phyloP scores from a whole-genome alignment of 2,113 vertebrate species.

The Sylvietta virens region DNA sequence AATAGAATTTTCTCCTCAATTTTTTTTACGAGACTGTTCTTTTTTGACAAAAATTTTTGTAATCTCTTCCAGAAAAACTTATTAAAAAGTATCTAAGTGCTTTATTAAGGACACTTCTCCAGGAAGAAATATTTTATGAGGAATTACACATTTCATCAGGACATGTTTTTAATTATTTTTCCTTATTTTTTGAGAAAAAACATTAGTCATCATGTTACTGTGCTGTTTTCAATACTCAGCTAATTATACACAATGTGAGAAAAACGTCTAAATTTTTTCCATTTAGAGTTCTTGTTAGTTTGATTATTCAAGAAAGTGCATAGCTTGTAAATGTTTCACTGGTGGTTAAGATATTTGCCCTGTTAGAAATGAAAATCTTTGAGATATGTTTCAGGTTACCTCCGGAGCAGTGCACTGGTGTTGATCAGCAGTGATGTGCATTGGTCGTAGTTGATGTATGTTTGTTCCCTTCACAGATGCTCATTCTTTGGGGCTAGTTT shows the following conservation, averaged over 20 bases:
- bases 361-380: not conserved
- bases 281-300: not conserved
- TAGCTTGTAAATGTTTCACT: not conserved
- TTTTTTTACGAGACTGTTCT: not conserved
- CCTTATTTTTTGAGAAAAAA: not conserved
- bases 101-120: not conserved
- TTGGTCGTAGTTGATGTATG: fast-evolving
- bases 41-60: not conserved
- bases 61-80: not conserved
- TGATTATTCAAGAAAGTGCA: not conserved
- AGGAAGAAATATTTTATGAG: not conserved
- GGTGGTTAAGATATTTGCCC: not conserved
- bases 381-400: not conserved
- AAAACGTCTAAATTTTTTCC: not conserved
- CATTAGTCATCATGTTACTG: not conserved
- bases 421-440: fast-evolving
- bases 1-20: not conserved
- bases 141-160: not conserved
- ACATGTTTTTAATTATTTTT: not conserved
- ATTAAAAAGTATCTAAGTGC: not conserved
- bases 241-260: not conserved
- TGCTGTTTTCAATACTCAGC: not conserved
- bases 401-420: not conserved
- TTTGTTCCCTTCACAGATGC: not conserved
- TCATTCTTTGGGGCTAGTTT: not conserved